These are phyloP conservation scores for Thalassophryne amazonica DNA, from an alignment of 2,797 vertebrate genomes.

Conservation along the genomic window DNA sequence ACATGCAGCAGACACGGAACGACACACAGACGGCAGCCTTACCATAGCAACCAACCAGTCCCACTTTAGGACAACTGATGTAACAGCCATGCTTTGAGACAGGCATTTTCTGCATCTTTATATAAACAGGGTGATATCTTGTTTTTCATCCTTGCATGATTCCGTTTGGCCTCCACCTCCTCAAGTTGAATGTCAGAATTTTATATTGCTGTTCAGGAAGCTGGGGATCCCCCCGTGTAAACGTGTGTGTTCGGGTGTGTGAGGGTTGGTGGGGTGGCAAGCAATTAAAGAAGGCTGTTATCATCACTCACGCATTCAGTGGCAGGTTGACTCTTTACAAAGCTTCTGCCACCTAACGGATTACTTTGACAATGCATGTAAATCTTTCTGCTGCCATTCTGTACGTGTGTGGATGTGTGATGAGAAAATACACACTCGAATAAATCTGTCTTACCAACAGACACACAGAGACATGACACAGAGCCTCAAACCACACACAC, in stretches of 20 bases:
- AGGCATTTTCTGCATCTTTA: too few species aligned
- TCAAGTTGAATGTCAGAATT: conserved; percentile 53
- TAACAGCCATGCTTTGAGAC: too few species aligned
- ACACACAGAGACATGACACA: background rate
- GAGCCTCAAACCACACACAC: background rate
- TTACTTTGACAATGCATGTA: conserved; percentile 65
- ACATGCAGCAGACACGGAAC: too few species aligned
- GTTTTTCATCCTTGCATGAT: too few species aligned
- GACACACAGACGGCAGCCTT: too few species aligned
- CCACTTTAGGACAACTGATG: too few species aligned
- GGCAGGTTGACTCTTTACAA: conserved; percentile 55
- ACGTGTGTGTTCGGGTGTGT: conserved; percentile 5
- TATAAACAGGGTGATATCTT: too few species aligned
- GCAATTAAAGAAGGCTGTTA: conserved; percentile 63
- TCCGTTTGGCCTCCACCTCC: conserved; percentile 23
- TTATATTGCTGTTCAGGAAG: conserved; percentile 18
- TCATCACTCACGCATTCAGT: conserved; percentile 65
- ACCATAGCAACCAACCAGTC: too few species aligned
- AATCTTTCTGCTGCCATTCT: conserved; percentile 50
- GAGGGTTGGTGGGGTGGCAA: conserved; percentile 27
- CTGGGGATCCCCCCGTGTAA: conserved; percentile 21
- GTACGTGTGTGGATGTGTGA: background rate
- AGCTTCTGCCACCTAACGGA: conserved; percentile 45
- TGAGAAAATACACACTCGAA: conserved; percentile 5
- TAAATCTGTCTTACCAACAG: conserved; percentile 20